Evolutionary conservation across 1,140 invertebrate genomes (phyloP).

Genomic region (Lordiphosa collinella): DNA sequence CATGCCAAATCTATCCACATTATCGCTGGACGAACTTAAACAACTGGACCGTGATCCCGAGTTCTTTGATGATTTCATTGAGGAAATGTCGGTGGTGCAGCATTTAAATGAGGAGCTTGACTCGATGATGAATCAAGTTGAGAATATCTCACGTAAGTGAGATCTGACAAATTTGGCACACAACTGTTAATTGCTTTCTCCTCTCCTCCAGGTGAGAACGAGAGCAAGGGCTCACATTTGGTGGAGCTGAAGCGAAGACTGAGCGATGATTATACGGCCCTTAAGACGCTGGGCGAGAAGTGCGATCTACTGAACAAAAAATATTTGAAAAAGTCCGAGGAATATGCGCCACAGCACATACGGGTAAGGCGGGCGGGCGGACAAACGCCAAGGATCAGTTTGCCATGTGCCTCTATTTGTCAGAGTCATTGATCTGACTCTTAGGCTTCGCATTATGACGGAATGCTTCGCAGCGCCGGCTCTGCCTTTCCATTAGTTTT

Average conservation of each 20-base stretch:
- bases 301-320: constrained; percentile 85
- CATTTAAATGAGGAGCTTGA: constrained; percentile 86
- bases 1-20: constrained; percentile 85
- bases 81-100: constrained; percentile 84
- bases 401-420: too few relatives aligned
- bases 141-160: constrained; percentile 84
- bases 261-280: constrained; percentile 83
- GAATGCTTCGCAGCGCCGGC: too few relatives aligned
- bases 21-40: constrained; percentile 85
- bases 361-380: too few relatives aligned
- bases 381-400: too few relatives aligned
- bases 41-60: constrained; percentile 85
- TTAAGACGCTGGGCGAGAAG: constrained; percentile 85
- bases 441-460: too few relatives aligned
- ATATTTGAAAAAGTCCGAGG: constrained; percentile 86
- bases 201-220: constrained; percentile 83
- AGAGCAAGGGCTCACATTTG: constrained; percentile 84
- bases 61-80: constrained; percentile 85
- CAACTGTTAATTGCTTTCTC: neutral
- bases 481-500: too few relatives aligned
- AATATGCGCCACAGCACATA: constrained; percentile 87
- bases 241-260: constrained; percentile 83
- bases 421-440: too few relatives aligned
- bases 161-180: neutral
- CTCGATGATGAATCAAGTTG: constrained; percentile 86